phyloP scores from a whole-genome alignment of 2,113 vertebrate genomes.

The Macheiramphus alcinus region DNA sequence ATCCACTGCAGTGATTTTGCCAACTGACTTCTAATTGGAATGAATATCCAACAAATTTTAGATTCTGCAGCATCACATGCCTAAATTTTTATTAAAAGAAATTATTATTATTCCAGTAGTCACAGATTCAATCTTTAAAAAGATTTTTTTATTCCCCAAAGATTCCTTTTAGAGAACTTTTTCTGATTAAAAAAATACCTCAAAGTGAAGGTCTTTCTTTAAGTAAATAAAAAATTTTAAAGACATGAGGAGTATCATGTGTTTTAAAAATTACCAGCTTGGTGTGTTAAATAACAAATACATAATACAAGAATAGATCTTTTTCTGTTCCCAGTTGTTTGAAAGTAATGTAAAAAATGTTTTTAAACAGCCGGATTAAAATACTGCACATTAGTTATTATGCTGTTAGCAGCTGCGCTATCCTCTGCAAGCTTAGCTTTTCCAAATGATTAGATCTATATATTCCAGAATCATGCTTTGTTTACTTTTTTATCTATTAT shows the following conservation, averaged over 20 bases:
- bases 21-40: not conserved
- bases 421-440: not conserved
- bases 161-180: not conserved
- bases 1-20: not conserved
- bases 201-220: not conserved
- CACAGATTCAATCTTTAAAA: not conserved
- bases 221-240: not conserved
- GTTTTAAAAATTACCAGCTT: not conserved
- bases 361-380: conserved; percentile 16
- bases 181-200: not conserved
- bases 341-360: not conserved
- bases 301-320: not conserved
- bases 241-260: not conserved
- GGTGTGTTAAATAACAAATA: not conserved
- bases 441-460: not conserved
- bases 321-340: not conserved
- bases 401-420: not conserved
- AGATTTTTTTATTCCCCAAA: not conserved
- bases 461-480: not conserved
- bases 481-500: conserved; percentile 23
- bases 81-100: not conserved
- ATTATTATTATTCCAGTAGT: not conserved
- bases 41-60: not conserved
- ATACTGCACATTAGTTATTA: not conserved
- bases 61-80: not conserved